Conservation (phyloP, 2,888 invertebrate genomes). For the Campopleginae sp. region DNA sequence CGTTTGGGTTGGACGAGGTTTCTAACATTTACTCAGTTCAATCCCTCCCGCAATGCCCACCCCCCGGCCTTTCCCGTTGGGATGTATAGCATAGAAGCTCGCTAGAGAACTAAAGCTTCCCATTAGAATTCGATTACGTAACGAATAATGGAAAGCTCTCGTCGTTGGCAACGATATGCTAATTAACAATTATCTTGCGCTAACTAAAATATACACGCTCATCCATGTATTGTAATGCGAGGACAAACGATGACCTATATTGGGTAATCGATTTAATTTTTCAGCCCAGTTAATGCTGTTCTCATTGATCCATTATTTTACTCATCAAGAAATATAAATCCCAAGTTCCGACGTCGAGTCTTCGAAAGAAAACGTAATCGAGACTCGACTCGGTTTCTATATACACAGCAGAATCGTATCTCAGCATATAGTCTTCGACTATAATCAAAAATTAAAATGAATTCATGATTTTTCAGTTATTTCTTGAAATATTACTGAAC, state of each 20-base stretch:
- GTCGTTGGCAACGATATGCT: constrained; percentile 59
- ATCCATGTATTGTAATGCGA: neutral
- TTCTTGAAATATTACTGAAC: too few species aligned
- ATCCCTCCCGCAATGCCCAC: neutral
- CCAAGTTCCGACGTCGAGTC: neutral
- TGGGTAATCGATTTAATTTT: constrained; percentile 14
- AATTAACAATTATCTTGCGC: constrained; percentile 54
- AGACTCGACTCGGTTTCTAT: neutral
- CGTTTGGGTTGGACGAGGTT: constrained; percentile 2
- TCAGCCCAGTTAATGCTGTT: neutral
- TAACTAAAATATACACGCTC: neutral
- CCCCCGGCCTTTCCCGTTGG: neutral
- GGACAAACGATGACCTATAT: constrained; percentile 23
- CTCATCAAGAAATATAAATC: neutral
- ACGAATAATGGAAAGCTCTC: constrained; percentile 60
- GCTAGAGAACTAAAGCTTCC: constrained; percentile 29
- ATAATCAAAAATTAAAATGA: neutral
- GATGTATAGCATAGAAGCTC: constrained; percentile 20
- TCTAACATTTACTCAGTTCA: constrained; percentile 7
- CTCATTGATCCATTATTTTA: neutral
- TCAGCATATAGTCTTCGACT: neutral
- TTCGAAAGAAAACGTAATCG: neutral
- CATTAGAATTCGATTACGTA: constrained; percentile 62
- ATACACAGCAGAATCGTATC: neutral
- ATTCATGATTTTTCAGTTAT: neutral